Conservation (phyloP, 1,140 invertebrate species). For the Asbolus verrucosus region DNA sequence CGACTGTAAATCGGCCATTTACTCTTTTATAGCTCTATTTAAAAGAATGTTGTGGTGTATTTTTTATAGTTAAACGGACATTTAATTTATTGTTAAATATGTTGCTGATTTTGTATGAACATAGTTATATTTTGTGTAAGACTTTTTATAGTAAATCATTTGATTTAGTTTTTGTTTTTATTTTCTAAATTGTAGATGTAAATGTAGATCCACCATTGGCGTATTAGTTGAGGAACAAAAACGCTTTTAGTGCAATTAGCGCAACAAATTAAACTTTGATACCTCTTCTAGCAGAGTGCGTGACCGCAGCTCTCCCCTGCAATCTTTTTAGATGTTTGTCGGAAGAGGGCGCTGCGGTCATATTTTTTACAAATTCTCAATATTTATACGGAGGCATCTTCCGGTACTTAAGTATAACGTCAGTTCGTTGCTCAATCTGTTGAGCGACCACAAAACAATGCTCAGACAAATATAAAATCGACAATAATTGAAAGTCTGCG, state of each 20-base stretch:
- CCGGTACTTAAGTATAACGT: neutral
- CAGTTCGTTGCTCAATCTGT: too few relatives aligned
- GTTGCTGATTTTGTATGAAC: conserved; percentile 18
- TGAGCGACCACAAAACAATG: too few relatives aligned
- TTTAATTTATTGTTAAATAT: conserved; percentile 33
- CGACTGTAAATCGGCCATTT: neutral
- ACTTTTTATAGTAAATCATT: conserved; percentile 29
- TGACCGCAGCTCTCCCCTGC: too few relatives aligned
- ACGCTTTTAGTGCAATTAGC: too few relatives aligned
- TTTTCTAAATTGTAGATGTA: neutral
- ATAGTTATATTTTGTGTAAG: conserved; percentile 16
- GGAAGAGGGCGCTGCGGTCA: too few relatives aligned
- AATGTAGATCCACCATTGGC: too few relatives aligned
- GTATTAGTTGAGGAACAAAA: too few relatives aligned
- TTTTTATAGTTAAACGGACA: conserved; percentile 10
- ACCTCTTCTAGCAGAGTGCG: neutral
- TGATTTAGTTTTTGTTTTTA: conserved; percentile 9
- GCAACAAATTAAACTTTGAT: too few relatives aligned
- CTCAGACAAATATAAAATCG: too few relatives aligned
- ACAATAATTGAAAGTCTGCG: conserved; percentile 34
- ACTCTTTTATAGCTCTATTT: neutral
- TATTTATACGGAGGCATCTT: conserved; percentile 2
- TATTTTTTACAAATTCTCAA: neutral
- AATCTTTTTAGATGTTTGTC: too few relatives aligned
- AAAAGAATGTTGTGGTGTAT: conserved; percentile 1